A percentile compares a stretch with the other conserved stretches of the same genome.
phyloP scores from a whole-genome alignment of 2,888 invertebrate genomes.

The Aporophyla nigra region DNA sequence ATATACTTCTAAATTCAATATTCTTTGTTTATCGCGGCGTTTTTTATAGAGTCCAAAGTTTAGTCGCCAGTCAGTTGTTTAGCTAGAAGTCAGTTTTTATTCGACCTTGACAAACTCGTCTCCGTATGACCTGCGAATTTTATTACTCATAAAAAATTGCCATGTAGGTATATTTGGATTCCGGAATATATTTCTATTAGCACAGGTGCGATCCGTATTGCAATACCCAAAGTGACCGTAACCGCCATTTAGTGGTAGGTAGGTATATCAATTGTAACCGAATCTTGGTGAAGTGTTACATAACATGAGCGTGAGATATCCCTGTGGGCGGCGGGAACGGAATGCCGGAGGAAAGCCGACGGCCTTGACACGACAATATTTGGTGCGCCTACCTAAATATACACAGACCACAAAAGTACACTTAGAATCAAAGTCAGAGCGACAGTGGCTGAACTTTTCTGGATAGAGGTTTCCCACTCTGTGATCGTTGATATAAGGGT shows the following conservation, averaged over 20 bases:
- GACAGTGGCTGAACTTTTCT: constrained; percentile 65
- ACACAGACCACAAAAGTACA: constrained; percentile 73
- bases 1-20: constrained; percentile 66
- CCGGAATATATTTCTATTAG: constrained; percentile 41
- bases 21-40: constrained; percentile 48
- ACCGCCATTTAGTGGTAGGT: constrained; percentile 61
- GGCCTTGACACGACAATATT: constrained; percentile 90
- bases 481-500: constrained; percentile 75
- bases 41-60: constrained; percentile 55
- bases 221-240: constrained; percentile 41
- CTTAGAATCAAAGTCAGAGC: constrained; percentile 45
- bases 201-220: constrained; percentile 32
- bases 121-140: constrained; percentile 58
- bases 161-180: constrained; percentile 42
- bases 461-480: constrained; percentile 67
- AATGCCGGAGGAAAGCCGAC: constrained; percentile 90
- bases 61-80: constrained; percentile 52
- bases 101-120: constrained; percentile 64
- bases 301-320: constrained; percentile 88
- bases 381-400: constrained; percentile 83
- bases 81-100: constrained; percentile 61
- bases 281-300: constrained; percentile 85
- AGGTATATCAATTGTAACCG: constrained; percentile 81
- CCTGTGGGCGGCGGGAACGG: constrained; percentile 89
- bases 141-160: constrained; percentile 42